Evolutionary conservation across 2,113 vertebrate genomes (phyloP).

Genomic region (Phaethornis superciliosus): DNA sequence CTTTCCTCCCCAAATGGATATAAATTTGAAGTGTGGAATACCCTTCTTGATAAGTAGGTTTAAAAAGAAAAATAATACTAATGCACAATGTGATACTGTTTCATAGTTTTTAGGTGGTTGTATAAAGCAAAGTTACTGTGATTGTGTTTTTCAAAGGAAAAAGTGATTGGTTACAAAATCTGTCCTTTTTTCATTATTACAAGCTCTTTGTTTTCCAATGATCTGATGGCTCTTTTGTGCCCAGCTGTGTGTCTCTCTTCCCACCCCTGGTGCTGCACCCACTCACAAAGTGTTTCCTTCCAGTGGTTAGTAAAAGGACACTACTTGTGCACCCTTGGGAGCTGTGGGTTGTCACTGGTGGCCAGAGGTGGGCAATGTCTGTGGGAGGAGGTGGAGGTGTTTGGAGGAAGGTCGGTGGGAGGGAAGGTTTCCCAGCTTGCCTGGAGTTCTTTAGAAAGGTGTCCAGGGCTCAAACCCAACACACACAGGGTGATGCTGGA

Average conservation of each 20-base stretch:
- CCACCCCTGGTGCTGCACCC: not conserved
- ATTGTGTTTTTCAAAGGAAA: slow-evolving; percentile 92
- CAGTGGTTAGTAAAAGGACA: fast-evolving
- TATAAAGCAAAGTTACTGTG: slow-evolving; percentile 87
- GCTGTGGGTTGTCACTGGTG: not conserved
- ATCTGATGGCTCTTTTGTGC: slow-evolving; percentile 74
- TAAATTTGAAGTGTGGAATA: slow-evolving; percentile 80
- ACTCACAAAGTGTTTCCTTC: fast-evolving
- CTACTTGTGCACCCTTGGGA: not conserved
- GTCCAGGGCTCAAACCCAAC: not conserved
- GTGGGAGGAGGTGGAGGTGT: not conserved
- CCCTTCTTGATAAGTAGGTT: slow-evolving; percentile 86
- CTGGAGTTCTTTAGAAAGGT: fast-evolving
- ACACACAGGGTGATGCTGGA: not conserved
- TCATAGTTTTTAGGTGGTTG: slow-evolving; percentile 92
- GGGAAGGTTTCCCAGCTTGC: not conserved
- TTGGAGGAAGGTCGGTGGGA: not conserved
- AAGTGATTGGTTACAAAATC: slow-evolving; percentile 80
- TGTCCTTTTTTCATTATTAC: slow-evolving; percentile 83
- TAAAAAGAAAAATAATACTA: slow-evolving; percentile 25
- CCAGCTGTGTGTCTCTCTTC: slow-evolving; percentile 16
- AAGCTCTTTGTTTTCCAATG: slow-evolving; percentile 82
- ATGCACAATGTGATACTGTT: slow-evolving; percentile 88
- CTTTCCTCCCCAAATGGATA: slow-evolving; percentile 77
- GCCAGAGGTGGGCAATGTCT: not conserved